These are phyloP conservation scores for Centruroides vittatus DNA, from an alignment of 1,140 invertebrate genomes.

Conservation along the genomic window DNA sequence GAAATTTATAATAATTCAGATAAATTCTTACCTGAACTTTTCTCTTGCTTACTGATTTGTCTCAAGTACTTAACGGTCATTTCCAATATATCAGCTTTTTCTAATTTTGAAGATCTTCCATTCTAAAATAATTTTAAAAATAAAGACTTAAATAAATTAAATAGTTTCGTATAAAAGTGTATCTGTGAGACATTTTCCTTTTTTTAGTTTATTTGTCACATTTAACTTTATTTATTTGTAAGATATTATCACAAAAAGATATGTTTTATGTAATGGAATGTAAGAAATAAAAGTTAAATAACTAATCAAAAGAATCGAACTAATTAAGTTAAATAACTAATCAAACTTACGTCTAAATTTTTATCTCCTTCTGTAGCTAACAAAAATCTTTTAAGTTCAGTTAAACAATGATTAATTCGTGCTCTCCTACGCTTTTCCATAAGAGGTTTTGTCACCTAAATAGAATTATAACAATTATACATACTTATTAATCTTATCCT, in stretches of 20 bases:
- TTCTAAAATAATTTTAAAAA: too few species aligned
- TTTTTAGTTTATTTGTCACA: too few species aligned
- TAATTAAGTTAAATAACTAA: constrained; percentile 45
- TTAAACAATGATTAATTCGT: constrained; percentile 47
- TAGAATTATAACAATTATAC: constrained; percentile 18
- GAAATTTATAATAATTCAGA: too few species aligned
- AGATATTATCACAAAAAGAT: too few species aligned
- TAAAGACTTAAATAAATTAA: too few species aligned
- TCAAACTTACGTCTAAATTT: constrained; percentile 57
- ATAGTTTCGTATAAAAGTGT: too few species aligned
- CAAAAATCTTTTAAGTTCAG: constrained; percentile 55
- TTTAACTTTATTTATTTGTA: too few species aligned
- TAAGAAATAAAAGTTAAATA: too few species aligned
- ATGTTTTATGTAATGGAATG: too few species aligned
- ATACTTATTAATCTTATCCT: too few species aligned
- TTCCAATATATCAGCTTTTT: constrained; percentile 93
- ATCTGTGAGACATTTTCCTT: too few species aligned
- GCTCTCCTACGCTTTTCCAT: constrained; percentile 52
- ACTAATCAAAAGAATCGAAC: too few species aligned
- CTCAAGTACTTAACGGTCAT: constrained; percentile 87
- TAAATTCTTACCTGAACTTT: not conserved
- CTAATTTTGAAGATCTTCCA: constrained; percentile 60
- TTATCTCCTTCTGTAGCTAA: constrained; percentile 32
- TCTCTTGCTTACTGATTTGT: constrained; percentile 28
- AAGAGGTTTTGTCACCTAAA: constrained; percentile 63